Percentiles rank a stretch among this genome's conserved stretches.
Conservation (phyloP, 2,113 vertebrate genomes). For the Lamprotornis superbus region DNA sequence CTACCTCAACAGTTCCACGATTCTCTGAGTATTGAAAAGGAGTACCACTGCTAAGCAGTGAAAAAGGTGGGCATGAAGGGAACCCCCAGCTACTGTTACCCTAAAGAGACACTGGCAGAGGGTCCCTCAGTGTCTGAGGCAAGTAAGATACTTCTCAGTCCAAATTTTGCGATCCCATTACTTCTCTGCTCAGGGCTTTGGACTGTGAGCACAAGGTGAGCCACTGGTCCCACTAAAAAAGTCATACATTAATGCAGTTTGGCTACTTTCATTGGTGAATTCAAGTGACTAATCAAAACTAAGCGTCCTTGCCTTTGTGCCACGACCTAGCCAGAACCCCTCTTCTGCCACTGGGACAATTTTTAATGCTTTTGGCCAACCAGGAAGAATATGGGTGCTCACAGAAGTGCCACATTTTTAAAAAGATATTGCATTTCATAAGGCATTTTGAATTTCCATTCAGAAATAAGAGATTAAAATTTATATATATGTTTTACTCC, state of each 20-base stretch:
- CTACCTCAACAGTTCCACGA: not conserved
- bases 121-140: not conserved
- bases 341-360: not conserved
- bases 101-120: not conserved
- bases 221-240: not conserved
- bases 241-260: not conserved
- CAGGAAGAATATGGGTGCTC: rapidly evolving
- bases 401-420: not conserved
- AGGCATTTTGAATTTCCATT: not conserved
- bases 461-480: not conserved
- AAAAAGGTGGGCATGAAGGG: not conserved
- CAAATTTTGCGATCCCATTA: not conserved
- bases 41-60: not conserved
- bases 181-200: not conserved
- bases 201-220: not conserved
- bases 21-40: not conserved
- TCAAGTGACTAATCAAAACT: not conserved
- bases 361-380: not conserved
- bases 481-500: not conserved
- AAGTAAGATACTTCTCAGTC: not conserved
- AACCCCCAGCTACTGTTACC: not conserved
- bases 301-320: not conserved
- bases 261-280: not conserved
- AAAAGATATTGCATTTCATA: not conserved
- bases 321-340: not conserved